A percentile compares a stretch with the other conserved stretches of the same genome.
phyloP scores from a whole-genome alignment of 2,113 vertebrate species.

The Alethe castanea region DNA sequence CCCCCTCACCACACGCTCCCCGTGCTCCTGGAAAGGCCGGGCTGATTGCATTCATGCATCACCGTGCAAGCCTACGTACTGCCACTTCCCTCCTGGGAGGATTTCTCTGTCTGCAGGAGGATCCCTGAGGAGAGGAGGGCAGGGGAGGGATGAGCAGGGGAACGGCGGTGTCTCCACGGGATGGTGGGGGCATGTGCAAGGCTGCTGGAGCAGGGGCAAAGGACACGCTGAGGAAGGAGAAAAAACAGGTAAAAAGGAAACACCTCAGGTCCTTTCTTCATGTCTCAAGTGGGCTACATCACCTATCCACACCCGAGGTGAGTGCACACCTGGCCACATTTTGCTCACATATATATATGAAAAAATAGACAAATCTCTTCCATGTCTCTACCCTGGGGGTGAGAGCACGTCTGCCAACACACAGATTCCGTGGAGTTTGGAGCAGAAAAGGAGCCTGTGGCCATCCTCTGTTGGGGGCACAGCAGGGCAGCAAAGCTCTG shows the following conservation, averaged over 20 bases:
- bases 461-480: accelerated
- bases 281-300: background rate
- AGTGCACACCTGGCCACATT: background rate
- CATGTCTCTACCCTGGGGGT: accelerated
- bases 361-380: background rate
- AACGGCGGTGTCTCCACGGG: accelerated
- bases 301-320: accelerated
- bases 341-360: background rate
- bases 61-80: background rate
- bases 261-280: background rate
- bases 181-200: background rate
- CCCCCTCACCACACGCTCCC: background rate
- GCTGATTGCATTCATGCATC: constrained; percentile 3
- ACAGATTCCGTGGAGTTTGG: background rate
- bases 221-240: background rate
- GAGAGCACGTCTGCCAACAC: background rate
- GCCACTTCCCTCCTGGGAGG: background rate
- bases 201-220: background rate
- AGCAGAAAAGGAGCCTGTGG: background rate
- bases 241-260: background rate
- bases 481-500: accelerated
- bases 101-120: background rate
- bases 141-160: accelerated
- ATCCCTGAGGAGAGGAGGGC: background rate
- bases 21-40: background rate